A percentile compares a stretch with the other conserved stretches of the same genome.
Evolutionary conservation across 2,113 vertebrate species (phyloP).

Genomic region (Thalassoma bifasciatum): DNA sequence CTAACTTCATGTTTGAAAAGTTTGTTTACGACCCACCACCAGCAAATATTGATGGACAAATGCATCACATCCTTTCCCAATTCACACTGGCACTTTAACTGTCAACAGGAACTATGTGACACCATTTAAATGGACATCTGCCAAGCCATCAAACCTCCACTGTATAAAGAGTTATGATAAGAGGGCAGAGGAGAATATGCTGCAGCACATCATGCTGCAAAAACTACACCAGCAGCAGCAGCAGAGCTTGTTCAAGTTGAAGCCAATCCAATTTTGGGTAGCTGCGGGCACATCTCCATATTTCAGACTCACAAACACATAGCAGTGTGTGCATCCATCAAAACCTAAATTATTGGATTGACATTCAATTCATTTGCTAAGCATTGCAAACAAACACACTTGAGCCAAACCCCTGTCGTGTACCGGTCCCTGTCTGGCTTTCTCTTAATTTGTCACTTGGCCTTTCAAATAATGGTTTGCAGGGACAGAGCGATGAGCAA

Average conservation of each 20-base stretch:
- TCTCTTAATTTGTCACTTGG: constrained; percentile 65
- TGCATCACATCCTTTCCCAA: not conserved
- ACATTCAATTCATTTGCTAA: constrained; percentile 33
- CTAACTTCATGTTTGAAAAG: not conserved
- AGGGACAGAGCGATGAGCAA: constrained; percentile 45
- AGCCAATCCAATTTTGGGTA: not conserved
- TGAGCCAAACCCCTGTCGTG: constrained; percentile 43
- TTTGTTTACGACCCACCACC: not conserved
- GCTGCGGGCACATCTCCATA: constrained; percentile 7
- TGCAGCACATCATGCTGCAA: constrained; percentile 5
- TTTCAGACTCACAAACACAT: constrained; percentile 6
- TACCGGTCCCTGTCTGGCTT: constrained; percentile 38
- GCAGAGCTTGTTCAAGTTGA: not conserved
- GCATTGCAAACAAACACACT: not conserved
- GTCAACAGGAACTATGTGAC: not conserved
- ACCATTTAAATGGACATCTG: not conserved
- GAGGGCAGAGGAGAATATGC: not conserved
- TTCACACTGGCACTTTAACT: not conserved
- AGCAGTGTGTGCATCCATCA: constrained; percentile 12
- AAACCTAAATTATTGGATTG: constrained; percentile 10
- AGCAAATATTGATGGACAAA: too few species aligned
- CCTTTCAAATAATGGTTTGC: constrained; percentile 60
- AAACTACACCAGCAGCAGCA: not conserved
- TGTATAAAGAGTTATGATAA: not conserved
- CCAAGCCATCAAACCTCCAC: not conserved